Evolutionary conservation across 2,797 vertebrate genomes (phyloP), one percentile per base, ranked within the genome.

Genomic region (Hippopotamyrus pictus): DNA sequence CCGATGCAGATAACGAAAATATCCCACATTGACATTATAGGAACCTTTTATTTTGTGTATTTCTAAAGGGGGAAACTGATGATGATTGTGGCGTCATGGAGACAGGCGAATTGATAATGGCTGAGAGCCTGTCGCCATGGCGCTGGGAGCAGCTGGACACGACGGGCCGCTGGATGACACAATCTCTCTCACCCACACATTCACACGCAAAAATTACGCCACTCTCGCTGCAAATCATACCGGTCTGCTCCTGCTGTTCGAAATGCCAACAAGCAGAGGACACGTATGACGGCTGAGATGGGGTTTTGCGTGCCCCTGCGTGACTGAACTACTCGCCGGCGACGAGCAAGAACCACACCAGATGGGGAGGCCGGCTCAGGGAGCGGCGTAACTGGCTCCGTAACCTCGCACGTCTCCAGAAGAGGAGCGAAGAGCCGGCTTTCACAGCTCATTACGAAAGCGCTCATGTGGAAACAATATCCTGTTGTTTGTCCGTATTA

Each of bases 361-460:
- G 82, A 69, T 88, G 59, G 88, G 89, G 88, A 91, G 91, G 92
- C 93, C 92, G 91, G 91, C 92, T 91, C 90, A 19, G 84, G 41
- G 84, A 86, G 91, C 79, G 92, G 90, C 90, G 46, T 25, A 92
- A 89, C 89, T 17, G 25, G 50, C 90, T 90, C 89, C 8, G 19
- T 50, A 83, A 50, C 17, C 79, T 7, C 79, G 3, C 33, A 46
- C 46, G 3, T 22, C 79, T 84, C 19, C 41, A 46, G 44, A 22
- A 14, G 46, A 50, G 46, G 79, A 50, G n/a, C 3, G 44, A 11
- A 84, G 46, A 22, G 41, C 44, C 19, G 8, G 79, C 79, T 83
- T 48, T 48, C 41, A 25, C 69, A 19, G 33, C 73, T 79, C 73
- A 22, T 84, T 50, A 84, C 19, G 17, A 9, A 50, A n/a, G 41